Evolutionary conservation across 1,140 invertebrate species (phyloP).

Genomic region (Apis cerana): DNA sequence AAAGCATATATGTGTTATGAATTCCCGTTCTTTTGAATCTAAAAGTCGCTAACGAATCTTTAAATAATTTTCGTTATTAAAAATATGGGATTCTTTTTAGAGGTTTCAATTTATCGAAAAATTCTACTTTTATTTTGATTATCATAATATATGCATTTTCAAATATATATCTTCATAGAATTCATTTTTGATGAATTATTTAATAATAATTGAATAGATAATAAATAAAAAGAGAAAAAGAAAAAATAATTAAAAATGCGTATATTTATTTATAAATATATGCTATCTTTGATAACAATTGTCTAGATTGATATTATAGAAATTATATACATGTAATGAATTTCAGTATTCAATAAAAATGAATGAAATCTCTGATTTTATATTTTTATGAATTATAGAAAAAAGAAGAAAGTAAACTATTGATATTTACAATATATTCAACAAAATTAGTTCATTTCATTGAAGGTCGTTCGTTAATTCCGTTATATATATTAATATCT

Average conservation of each 20-base stretch:
- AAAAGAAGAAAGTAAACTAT: not conserved
- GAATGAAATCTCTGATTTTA: not conserved
- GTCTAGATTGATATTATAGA: too few relatives aligned
- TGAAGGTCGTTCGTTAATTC: conserved; percentile 52
- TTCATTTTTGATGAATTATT: not conserved
- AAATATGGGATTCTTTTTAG: not conserved
- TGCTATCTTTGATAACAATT: too few relatives aligned
- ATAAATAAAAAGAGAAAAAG: not conserved
- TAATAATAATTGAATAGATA: not conserved
- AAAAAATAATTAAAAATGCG: not conserved
- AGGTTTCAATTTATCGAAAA: not conserved
- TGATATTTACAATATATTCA: not conserved
- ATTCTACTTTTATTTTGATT: too few relatives aligned
- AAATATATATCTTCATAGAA: not conserved
- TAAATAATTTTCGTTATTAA: not conserved
- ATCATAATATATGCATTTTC: not conserved
- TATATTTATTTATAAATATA: too few relatives aligned
- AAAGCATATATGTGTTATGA: conserved; percentile 15
- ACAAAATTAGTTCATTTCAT: conserved; percentile 3
- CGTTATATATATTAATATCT: conserved; percentile 56
- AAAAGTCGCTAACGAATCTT: conserved; percentile 4
- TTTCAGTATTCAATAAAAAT: not conserved
- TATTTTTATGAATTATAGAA: not conserved
- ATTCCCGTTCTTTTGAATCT: conserved; percentile 5
- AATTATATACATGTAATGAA: too few relatives aligned